phyloP scores from a whole-genome alignment of 2,113 vertebrate species.

The Sterna hirundo region DNA sequence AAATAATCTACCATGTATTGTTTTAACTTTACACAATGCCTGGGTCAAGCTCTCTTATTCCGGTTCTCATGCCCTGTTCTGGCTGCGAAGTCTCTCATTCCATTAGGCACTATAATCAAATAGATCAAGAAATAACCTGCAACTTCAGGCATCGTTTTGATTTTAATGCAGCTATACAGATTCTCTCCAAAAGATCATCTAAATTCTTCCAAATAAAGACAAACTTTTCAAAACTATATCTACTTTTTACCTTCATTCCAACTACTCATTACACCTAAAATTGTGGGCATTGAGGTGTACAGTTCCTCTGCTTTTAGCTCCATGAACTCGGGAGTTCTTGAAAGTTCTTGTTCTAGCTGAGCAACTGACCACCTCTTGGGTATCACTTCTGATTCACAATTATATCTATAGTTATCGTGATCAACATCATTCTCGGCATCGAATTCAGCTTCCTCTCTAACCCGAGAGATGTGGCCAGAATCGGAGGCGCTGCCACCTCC shows the following conservation, averaged over 20 bases:
- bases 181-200: background rate
- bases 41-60: background rate
- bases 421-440: constrained; percentile 27
- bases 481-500: background rate
- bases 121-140: background rate
- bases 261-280: constrained; percentile 79
- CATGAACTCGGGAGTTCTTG: constrained; percentile 25
- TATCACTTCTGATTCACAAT: background rate
- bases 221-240: background rate
- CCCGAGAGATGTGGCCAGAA: background rate
- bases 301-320: constrained; percentile 83
- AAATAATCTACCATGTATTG: background rate
- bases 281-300: constrained; percentile 76
- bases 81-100: background rate
- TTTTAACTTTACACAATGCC: background rate
- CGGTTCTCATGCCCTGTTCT: background rate
- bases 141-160: background rate
- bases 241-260: constrained; percentile 82
- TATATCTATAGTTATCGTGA: background rate
- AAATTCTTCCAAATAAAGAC: background rate
- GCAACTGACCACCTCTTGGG: constrained; percentile 64
- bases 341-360: constrained; percentile 9
- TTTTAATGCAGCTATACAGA: background rate
- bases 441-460: background rate
- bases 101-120: background rate